These are phyloP conservation scores for Bubo scandiacus DNA, from an alignment of 2,113 vertebrate species.

Conservation along the genomic window DNA sequence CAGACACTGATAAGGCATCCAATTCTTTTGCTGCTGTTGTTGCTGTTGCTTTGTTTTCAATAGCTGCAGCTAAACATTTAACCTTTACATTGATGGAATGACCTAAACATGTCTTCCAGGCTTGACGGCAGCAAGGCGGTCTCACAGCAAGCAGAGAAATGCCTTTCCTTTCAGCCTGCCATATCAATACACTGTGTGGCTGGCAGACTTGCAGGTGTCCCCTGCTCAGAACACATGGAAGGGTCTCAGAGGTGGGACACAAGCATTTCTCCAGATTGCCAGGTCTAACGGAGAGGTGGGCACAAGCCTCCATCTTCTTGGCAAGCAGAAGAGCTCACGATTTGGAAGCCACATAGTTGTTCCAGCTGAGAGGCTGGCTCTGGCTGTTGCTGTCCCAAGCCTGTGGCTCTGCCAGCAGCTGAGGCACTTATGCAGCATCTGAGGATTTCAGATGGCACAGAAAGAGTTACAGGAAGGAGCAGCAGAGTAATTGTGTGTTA, in stretches of 20 bases:
- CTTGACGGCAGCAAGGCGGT: not conserved
- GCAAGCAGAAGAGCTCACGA: not conserved
- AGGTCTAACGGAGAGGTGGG: not conserved
- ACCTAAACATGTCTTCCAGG: slow-evolving; percentile 16
- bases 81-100: slow-evolving; percentile 16
- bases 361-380: not conserved
- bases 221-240: not conserved
- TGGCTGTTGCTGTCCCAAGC: not conserved
- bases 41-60: slow-evolving; percentile 30
- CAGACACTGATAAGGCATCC: not conserved
- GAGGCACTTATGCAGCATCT: not conserved
- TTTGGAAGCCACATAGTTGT: not conserved
- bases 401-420: not conserved
- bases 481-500: not conserved
- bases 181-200: not conserved
- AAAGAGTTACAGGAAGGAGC: not conserved
- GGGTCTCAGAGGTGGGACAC: not conserved
- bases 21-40: not conserved
- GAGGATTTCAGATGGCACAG: not conserved
- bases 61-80: slow-evolving; percentile 39
- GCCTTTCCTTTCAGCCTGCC: not conserved
- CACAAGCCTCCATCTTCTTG: not conserved
- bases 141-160: not conserved
- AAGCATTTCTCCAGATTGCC: not conserved
- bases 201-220: not conserved